These are phyloP conservation scores for Andrena flavipes DNA, from an alignment of 2,888 invertebrate species.

Conservation along the genomic window DNA sequence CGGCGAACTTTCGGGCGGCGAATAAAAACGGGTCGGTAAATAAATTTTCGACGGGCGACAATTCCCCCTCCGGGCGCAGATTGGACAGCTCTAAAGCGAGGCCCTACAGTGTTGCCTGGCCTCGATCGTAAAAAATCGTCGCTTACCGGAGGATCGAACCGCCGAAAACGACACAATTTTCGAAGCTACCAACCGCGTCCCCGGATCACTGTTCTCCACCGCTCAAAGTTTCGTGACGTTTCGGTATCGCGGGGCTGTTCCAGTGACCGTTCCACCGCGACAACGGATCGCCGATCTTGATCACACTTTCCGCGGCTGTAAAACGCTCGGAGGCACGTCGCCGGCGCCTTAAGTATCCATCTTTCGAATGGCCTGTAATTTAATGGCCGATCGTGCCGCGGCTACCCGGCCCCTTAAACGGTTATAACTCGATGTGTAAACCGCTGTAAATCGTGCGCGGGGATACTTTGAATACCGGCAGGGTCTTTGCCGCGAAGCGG, in stretches of 20 bases:
- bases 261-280: constrained; percentile 27
- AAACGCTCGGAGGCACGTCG: constrained; percentile 20
- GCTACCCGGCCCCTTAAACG: constrained; percentile 50
- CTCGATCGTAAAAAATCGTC: constrained; percentile 34
- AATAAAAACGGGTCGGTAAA: constrained; percentile 35
- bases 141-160: constrained; percentile 23
- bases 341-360: constrained; percentile 50
- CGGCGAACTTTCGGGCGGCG: neutral
- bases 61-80: neutral
- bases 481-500: constrained; percentile 3
- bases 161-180: constrained; percentile 47
- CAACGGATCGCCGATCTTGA: constrained; percentile 47
- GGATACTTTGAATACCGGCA: constrained; percentile 33
- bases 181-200: constrained; percentile 24
- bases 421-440: constrained; percentile 49
- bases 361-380: constrained; percentile 51
- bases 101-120: neutral
- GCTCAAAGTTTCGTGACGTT: neutral
- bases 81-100: neutral
- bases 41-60: constrained; percentile 6
- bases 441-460: constrained; percentile 51
- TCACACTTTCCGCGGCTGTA: constrained; percentile 40
- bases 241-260: constrained; percentile 19
- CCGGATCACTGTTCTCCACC: neutral
- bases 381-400: constrained; percentile 44